Evolutionary conservation across 1,140 invertebrate species (phyloP).

Genomic region (Sarcophaga peregrina): DNA sequence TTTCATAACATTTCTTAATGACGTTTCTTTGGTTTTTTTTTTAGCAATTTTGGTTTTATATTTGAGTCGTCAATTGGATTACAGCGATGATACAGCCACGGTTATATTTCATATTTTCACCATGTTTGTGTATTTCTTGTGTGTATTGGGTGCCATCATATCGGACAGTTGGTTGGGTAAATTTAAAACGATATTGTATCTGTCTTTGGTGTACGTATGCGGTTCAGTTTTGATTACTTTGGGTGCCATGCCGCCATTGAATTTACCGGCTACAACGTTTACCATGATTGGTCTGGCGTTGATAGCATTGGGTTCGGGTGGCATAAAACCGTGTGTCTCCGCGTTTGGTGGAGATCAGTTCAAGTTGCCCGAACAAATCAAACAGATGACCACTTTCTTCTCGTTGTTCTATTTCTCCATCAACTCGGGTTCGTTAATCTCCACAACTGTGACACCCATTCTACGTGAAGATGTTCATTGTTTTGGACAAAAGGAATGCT

Average conservation of each 20-base stretch:
- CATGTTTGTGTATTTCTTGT: conserved; percentile 85
- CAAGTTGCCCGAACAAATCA: conserved; percentile 80
- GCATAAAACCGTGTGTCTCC: conserved; percentile 97
- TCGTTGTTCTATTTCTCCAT: conserved; percentile 95
- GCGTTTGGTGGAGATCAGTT: conserved; percentile 99
- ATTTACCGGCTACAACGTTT: conserved; percentile 73
- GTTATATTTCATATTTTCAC: conserved; percentile 83
- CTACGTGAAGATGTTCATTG: conserved; percentile 85
- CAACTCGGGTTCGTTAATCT: conserved; percentile 90
- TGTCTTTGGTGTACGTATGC: conserved; percentile 88
- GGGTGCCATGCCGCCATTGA: conserved; percentile 72
- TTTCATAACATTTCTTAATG: conserved; percentile 71
- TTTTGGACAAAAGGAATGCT: conserved; percentile 85
- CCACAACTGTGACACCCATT: conserved; percentile 89
- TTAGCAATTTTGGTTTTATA: conserved; percentile 84
- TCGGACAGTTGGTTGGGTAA: conserved; percentile 85
- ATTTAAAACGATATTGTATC: conserved; percentile 87
- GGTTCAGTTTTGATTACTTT: conserved; percentile 86
- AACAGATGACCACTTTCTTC: conserved; percentile 86
- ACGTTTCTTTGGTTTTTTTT: conserved; percentile 69
- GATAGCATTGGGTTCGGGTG: conserved; percentile 91
- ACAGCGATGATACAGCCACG: conserved; percentile 75
- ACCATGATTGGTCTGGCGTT: conserved; percentile 82
- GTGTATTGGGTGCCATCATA: conserved; percentile 83
- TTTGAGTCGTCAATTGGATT: conserved; percentile 74